Base-by-base conservation (phyloP, 1,140 invertebrate genomes). In the Physella acuta region DNA sequence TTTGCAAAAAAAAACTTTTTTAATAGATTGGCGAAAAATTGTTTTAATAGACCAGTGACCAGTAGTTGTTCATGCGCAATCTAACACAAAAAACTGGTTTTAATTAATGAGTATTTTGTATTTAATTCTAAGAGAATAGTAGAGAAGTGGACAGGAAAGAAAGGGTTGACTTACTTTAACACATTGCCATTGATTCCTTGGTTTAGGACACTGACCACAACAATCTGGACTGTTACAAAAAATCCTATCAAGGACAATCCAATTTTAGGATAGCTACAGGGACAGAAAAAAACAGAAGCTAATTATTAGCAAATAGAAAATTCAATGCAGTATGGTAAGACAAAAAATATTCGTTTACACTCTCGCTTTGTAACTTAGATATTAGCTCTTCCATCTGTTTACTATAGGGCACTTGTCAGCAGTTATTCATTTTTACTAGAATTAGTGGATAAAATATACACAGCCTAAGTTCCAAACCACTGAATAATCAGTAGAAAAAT, bases 111-210 rank as follows among this genome's bases (percentile, higher is more conserved):
- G 39, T 44, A 11, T 44, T 44, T 44, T 11, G 20, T 11, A 44
- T 11, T 11, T 11, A 44, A 11, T 11, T 11, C 8, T 11, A 44
- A 44, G 20, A 44, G 39, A 44, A 44, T 11, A 44, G 39, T 11
- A 44, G 20, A 44, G 20, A 44, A 44, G 20, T 11, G 8, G 20
- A 44, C 8, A 55, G 24, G 8, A 55, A 55, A 33, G 5, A 55
- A 20, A 31, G 11, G 11, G 8, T 37, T 31, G 1, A 36, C 59
- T 37, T 64, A 73, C 71, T 59, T 70, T 3, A 73, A 39, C n/a
- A 69, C 61, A 44, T 73, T 73, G 1, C 71, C 71, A 44, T 73
- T 73, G 67, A 70, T 73, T 11, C 67, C 68, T 16, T 70, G 11
- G 36, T 70, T 66, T 3, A 73, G 55, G 26, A 64, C 49, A 28